Percentiles rank a stretch among this genome's conserved stretches.
These are phyloP conservation scores for Bryconaethiops microstoma DNA, from an alignment of 2,797 vertebrate species.

Conservation along the genomic window DNA sequence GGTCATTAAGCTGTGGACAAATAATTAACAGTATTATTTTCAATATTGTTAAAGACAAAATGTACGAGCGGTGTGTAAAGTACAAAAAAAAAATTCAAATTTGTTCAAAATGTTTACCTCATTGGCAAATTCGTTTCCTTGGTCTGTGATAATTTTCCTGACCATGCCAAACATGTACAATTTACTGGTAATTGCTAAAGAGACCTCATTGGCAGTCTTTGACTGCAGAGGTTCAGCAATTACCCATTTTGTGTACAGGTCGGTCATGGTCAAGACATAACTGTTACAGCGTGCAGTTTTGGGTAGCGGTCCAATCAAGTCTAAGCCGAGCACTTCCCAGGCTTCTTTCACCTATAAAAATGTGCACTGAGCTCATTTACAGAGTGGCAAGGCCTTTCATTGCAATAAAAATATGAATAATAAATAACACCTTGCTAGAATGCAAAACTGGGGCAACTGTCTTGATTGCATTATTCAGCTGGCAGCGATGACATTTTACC, in stretches of 20 bases:
- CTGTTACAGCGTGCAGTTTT: conserved; percentile 2
- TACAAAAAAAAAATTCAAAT: no score
- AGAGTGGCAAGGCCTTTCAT: background rate
- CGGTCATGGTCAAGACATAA: conserved; percentile 29
- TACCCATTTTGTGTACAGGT: conserved; percentile 21
- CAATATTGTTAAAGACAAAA: no score
- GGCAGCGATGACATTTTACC: no score
- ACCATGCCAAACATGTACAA: no score
- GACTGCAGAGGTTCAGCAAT: background rate
- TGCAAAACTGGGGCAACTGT: no score
- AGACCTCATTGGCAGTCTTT: no score
- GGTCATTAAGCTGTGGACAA: background rate
- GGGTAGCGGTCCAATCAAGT: conserved; percentile 29
- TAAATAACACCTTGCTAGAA: background rate
- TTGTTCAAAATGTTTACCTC: no score
- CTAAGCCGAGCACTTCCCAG: conserved; percentile 24
- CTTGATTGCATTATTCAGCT: no score
- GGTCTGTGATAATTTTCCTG: no score
- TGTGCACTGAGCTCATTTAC: background rate
- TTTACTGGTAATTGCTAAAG: no score
- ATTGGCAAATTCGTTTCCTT: no score
- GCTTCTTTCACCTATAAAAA: conserved; percentile 26
- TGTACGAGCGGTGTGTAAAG: no score
- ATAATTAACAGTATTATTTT: conserved; percentile 5
- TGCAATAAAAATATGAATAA: background rate